Conservation (phyloP, 2,888 invertebrate genomes). For the Cephus nigrinus region DNA sequence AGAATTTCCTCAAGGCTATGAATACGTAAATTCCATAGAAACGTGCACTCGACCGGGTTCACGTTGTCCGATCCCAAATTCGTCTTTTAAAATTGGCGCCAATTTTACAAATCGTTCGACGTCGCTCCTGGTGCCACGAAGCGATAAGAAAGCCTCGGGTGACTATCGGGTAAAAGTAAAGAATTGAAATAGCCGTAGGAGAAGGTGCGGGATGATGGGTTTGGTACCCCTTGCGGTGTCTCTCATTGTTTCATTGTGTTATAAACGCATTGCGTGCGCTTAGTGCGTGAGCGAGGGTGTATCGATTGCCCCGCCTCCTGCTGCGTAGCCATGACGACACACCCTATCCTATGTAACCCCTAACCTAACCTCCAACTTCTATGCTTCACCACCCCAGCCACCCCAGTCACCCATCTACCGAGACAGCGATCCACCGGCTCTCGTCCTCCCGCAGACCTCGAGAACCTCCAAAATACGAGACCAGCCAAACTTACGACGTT, state of each 20-base stretch:
- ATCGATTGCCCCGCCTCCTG: conserved; percentile 77
- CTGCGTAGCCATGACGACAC: conserved; percentile 72
- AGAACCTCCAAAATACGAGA: background rate
- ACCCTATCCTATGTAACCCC: conserved; percentile 62
- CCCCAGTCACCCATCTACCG: background rate
- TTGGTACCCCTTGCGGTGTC: background rate
- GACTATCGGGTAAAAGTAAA: background rate
- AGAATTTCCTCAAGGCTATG: background rate
- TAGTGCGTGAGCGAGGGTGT: conserved; percentile 75
- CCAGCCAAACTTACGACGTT: background rate
- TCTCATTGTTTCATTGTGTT: conserved; percentile 58
- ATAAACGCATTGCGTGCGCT: conserved; percentile 59
- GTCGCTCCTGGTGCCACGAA: background rate
- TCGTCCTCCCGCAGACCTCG: background rate
- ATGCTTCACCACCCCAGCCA: conserved; percentile 28
- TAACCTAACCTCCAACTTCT: conserved; percentile 57
- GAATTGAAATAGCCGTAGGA: background rate
- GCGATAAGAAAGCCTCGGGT: background rate
- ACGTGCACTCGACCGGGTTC: background rate
- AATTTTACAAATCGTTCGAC: background rate
- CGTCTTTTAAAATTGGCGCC: background rate
- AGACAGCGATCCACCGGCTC: background rate
- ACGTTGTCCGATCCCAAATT: background rate
- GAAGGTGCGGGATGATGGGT: background rate
- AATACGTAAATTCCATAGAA: background rate